Conservation (phyloP, 2,888 invertebrate genomes). For the Tricholauxania praeusta region DNA sequence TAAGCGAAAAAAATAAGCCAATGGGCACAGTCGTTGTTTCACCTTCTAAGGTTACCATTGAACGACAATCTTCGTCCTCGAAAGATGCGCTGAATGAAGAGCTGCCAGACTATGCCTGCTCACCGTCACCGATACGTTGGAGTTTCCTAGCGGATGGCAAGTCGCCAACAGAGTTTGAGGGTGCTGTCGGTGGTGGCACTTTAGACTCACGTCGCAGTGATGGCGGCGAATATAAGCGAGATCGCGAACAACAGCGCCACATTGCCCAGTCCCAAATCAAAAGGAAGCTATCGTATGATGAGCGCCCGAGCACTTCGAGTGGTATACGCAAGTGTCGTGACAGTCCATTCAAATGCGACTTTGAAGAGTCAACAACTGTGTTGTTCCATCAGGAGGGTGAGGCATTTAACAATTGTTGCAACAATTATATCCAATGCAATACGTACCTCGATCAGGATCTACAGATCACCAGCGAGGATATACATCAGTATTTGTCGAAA, state of each 20-base stretch:
- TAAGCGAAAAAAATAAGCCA: slow-evolving; percentile 36
- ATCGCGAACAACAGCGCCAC: background rate
- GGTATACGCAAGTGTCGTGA: slow-evolving; percentile 59
- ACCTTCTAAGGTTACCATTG: slow-evolving; percentile 62
- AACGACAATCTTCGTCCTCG: slow-evolving; percentile 62
- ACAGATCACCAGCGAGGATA: slow-evolving; percentile 68
- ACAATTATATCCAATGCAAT: slow-evolving; percentile 67
- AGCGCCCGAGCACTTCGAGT: slow-evolving; percentile 51
- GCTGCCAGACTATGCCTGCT: slow-evolving; percentile 66
- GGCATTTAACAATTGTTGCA: slow-evolving; percentile 67
- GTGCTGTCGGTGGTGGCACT: slow-evolving; percentile 43
- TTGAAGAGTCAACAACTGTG: slow-evolving; percentile 65
- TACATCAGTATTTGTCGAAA: slow-evolving; percentile 66
- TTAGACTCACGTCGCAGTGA: slow-evolving; percentile 28
- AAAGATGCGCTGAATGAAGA: slow-evolving; percentile 63
- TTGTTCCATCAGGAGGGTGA: slow-evolving; percentile 68
- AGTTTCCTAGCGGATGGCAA: slow-evolving; percentile 66
- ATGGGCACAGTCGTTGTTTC: slow-evolving; percentile 54
- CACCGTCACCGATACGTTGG: slow-evolving; percentile 68
- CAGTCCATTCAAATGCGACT: slow-evolving; percentile 60
- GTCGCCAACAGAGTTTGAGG: slow-evolving; percentile 61
- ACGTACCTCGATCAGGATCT: slow-evolving; percentile 66
- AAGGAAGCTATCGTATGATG: slow-evolving; percentile 54
- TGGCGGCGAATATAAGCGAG: slow-evolving; percentile 37
- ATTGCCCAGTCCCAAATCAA: slow-evolving; percentile 50